Conservation (phyloP, 2,797 vertebrate genomes). For the Lepus oiostolus region DNA sequence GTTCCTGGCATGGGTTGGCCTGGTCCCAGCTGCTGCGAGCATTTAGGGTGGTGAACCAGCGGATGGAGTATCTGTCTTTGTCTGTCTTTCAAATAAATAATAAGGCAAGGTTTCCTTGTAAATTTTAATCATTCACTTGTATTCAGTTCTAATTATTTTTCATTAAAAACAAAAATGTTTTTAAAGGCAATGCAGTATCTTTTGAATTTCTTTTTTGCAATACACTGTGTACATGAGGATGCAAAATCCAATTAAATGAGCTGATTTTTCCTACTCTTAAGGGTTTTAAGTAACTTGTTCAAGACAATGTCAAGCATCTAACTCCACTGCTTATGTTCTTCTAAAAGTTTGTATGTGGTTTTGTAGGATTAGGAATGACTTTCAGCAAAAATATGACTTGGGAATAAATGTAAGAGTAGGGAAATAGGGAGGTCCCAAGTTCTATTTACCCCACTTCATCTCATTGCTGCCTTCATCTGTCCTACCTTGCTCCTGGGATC, state of each 20-base stretch:
- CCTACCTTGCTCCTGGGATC: neutral
- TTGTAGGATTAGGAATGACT: neutral
- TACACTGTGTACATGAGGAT: neutral
- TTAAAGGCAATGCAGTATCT: neutral
- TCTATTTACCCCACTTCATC: neutral
- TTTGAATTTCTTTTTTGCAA: neutral
- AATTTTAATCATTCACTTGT: conserved; percentile 2
- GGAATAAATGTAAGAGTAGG: neutral
- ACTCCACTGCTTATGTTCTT: accelerated
- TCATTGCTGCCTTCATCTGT: neutral
- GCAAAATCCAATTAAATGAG: neutral
- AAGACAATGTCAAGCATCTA: neutral
- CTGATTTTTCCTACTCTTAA: neutral
- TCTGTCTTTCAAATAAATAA: too few species aligned
- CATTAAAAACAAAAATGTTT: neutral
- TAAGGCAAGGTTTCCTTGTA: conserved; percentile 67
- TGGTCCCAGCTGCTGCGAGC: too few species aligned
- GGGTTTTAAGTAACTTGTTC: neutral
- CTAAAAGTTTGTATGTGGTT: neutral
- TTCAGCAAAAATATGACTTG: neutral
- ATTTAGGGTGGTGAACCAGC: too few species aligned
- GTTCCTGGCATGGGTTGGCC: too few species aligned
- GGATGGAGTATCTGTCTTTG: too few species aligned
- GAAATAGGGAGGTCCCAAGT: neutral
- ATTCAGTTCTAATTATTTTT: conserved; percentile 62